Percentiles rank a stretch among this genome's conserved stretches.
These are phyloP conservation scores for Bothrops alternatus DNA, from an alignment of 2,797 vertebrate species.

Conservation along the genomic window DNA sequence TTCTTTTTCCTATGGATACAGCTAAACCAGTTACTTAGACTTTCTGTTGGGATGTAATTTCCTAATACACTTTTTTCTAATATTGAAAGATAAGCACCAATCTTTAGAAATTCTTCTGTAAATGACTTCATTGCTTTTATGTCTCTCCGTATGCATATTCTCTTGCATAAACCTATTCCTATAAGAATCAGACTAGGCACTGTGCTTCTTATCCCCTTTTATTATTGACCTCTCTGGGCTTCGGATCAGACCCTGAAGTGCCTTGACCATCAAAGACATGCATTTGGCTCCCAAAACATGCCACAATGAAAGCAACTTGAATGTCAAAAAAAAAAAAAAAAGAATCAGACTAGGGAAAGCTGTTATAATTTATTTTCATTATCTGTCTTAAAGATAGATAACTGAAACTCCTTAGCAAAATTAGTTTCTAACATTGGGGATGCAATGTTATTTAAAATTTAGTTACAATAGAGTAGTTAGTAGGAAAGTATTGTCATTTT, in stretches of 20 bases:
- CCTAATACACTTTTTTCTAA: background rate
- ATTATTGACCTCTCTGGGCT: too few relatives aligned
- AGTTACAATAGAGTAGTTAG: slow-evolving; percentile 8
- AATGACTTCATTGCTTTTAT: background rate
- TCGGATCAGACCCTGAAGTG: too few relatives aligned
- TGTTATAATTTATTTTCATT: slow-evolving; percentile 34
- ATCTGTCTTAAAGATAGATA: slow-evolving; percentile 39
- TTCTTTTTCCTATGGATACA: background rate
- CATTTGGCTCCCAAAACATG: too few relatives aligned
- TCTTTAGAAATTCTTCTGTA: background rate
- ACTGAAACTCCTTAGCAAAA: slow-evolving; percentile 46
- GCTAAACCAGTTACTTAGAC: background rate
- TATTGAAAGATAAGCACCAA: background rate
- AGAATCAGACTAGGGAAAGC: background rate
- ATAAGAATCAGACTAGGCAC: background rate
- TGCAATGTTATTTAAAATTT: slow-evolving; percentile 39
- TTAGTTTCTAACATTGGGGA: slow-evolving; percentile 35
- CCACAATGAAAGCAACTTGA: too few relatives aligned
- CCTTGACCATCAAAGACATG: too few relatives aligned
- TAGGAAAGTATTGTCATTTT: slow-evolving; percentile 31
- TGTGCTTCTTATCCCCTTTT: too few relatives aligned
- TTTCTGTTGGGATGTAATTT: background rate
- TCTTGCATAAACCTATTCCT: background rate
- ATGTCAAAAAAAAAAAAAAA: too few relatives aligned
- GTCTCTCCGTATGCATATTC: background rate